phyloP scores from a whole-genome alignment of 2,797 vertebrate species.

The Argentina silus region DNA sequence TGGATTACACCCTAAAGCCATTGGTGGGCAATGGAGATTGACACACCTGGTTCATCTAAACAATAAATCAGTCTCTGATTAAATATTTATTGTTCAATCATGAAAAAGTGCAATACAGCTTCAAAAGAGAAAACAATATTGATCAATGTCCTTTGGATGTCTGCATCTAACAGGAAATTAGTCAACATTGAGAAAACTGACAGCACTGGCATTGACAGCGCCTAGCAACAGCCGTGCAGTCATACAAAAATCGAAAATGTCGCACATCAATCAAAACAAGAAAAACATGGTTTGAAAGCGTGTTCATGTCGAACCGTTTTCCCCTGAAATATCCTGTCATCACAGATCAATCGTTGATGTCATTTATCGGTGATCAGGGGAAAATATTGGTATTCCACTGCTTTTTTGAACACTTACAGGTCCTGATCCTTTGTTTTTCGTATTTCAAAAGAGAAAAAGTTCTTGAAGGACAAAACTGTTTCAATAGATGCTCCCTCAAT shows the following conservation, averaged over 20 bases:
- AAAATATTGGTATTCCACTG: not conserved
- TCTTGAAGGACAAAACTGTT: slow-evolving; percentile 43
- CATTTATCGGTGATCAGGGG: not conserved
- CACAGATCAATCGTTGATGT: not conserved
- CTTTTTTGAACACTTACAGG: not conserved
- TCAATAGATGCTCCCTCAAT: slow-evolving; percentile 35
- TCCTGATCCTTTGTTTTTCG: not conserved
- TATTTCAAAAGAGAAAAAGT: slow-evolving; percentile 1
- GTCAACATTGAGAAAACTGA: slow-evolving; percentile 3
- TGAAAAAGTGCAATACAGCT: not conserved
- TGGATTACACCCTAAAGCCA: not conserved
- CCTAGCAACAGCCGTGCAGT: not conserved
- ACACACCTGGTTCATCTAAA: too few species aligned
- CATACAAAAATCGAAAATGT: not conserved
- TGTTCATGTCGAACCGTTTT: slow-evolving; percentile 10
- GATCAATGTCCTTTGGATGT: not conserved
- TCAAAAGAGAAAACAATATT: not conserved
- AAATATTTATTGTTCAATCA: not conserved
- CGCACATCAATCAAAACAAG: slow-evolving; percentile 5
- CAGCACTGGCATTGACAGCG: not conserved
- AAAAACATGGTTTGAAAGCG: not conserved
- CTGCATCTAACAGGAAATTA: slow-evolving; percentile 6
- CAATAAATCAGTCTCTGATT: too few species aligned
- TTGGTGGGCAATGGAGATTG: too few species aligned
- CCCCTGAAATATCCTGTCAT: not conserved